Conservation (phyloP, 2,113 vertebrate genomes). For the Pelecanoides urinatrix region DNA sequence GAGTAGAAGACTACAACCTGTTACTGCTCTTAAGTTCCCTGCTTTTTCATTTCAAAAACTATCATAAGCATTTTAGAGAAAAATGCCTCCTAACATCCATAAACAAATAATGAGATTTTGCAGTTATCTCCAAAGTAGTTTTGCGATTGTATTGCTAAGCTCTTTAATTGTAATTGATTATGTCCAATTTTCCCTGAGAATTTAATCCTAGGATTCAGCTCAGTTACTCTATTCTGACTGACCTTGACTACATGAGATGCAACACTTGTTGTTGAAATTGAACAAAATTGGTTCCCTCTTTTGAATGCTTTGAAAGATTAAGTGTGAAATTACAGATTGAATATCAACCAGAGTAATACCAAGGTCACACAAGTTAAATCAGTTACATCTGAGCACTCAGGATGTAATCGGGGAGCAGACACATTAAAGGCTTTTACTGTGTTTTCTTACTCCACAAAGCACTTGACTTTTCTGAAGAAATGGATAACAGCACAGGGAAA, state of each 20-base stretch:
- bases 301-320: slow-evolving; percentile 51
- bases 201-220: slow-evolving; percentile 24
- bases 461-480: not conserved
- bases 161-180: slow-evolving; percentile 62
- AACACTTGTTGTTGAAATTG: slow-evolving; percentile 13
- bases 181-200: slow-evolving; percentile 10
- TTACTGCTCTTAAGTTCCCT: not conserved
- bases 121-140: slow-evolving; percentile 28
- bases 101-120: slow-evolving; percentile 58
- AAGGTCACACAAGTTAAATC: not conserved
- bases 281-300: slow-evolving; percentile 39
- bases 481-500: not conserved
- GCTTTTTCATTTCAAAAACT: slow-evolving; percentile 30
- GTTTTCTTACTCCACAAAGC: not conserved
- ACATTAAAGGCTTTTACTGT: not conserved
- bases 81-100: slow-evolving; percentile 33
- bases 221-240: slow-evolving; percentile 38
- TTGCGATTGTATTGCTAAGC: slow-evolving; percentile 16
- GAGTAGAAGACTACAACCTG: not conserved
- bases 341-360: slow-evolving; percentile 17
- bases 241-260: slow-evolving; percentile 24
- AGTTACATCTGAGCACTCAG: not conserved
- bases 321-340: slow-evolving; percentile 17
- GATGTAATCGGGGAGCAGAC: not conserved
- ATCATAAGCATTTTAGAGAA: slow-evolving; percentile 19